A percentile compares a stretch with the other conserved stretches of the same genome.
These are phyloP conservation scores for Peribatodes rhomboidaria DNA, from an alignment of 2,888 invertebrate genomes.

Conservation along the genomic window DNA sequence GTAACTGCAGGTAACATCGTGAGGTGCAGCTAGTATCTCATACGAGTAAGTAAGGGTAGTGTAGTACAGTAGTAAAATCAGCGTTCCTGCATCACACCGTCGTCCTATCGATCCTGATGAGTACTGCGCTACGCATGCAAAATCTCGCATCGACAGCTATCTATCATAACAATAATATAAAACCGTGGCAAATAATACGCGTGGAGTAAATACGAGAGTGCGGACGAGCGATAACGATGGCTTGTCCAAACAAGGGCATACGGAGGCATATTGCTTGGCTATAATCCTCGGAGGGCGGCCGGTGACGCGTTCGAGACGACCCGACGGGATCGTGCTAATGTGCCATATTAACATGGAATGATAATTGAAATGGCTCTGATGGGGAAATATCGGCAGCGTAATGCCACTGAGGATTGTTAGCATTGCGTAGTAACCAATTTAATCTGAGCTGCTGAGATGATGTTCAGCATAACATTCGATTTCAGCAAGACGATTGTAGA, in stretches of 20 bases:
- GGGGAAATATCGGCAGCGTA: constrained; percentile 6
- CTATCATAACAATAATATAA: constrained; percentile 36
- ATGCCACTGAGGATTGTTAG: constrained; percentile 9
- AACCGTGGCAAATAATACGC: constrained; percentile 42
- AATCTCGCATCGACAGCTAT: constrained; percentile 25
- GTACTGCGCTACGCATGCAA: constrained; percentile 26
- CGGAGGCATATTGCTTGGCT: constrained; percentile 61
- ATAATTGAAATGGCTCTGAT: constrained; percentile 24
- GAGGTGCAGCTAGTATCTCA: too few relatives aligned
- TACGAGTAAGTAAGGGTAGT: too few relatives aligned
- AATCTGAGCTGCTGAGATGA: not conserved
- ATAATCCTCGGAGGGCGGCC: constrained; percentile 63
- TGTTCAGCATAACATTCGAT: not conserved
- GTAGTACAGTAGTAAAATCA: too few relatives aligned
- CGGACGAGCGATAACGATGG: constrained; percentile 60
- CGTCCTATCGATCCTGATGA: not conserved
- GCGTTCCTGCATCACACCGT: not conserved
- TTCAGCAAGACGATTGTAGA: not conserved
- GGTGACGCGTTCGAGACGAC: constrained; percentile 61
- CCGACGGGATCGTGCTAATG: constrained; percentile 34
- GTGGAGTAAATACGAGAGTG: constrained; percentile 64
- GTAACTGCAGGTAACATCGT: too few relatives aligned
- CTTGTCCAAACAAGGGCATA: constrained; percentile 60
- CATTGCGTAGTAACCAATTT: not conserved
- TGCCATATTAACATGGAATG: constrained; percentile 30